Evolutionary conservation across 2,888 invertebrate species (phyloP).

Genomic region (Chrysina gloriosa): DNA sequence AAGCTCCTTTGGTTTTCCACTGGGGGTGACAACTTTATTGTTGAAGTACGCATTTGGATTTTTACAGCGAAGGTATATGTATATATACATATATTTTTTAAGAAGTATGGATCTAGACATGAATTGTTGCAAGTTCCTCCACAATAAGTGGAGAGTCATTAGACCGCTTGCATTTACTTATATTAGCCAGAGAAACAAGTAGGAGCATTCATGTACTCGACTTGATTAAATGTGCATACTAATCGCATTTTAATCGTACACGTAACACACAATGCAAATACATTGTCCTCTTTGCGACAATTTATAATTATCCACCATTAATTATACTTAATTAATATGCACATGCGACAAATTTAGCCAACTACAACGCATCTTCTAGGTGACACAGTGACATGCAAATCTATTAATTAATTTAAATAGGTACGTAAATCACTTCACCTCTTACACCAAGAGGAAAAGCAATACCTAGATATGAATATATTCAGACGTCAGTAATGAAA

Average conservation of each 20-base stretch:
- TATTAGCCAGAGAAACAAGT: neutral
- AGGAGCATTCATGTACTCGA: neutral
- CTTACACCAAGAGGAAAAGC: neutral
- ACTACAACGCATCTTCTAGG: neutral
- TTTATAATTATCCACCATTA: neutral
- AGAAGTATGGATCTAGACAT: too few species aligned
- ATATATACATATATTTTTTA: too few species aligned
- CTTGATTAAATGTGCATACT: neutral
- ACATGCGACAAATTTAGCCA: neutral
- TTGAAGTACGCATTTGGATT: too few species aligned
- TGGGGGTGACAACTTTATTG: too few species aligned
- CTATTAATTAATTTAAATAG: constrained; percentile 15
- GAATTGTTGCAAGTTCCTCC: too few species aligned
- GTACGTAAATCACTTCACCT: neutral
- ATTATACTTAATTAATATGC: constrained; percentile 29
- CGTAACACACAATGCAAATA: neutral
- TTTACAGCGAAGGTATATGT: too few species aligned
- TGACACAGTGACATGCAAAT: constrained; percentile 16
- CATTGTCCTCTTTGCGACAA: neutral
- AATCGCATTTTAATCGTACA: constrained; percentile 13
- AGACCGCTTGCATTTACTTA: too few species aligned
- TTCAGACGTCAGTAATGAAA: neutral
- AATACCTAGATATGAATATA: neutral
- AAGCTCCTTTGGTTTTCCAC: too few species aligned
- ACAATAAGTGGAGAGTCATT: too few species aligned